Percentiles rank a stretch among this genome's conserved stretches.
Conservation (phyloP, 1,140 invertebrate species). For the Ips typographus region DNA sequence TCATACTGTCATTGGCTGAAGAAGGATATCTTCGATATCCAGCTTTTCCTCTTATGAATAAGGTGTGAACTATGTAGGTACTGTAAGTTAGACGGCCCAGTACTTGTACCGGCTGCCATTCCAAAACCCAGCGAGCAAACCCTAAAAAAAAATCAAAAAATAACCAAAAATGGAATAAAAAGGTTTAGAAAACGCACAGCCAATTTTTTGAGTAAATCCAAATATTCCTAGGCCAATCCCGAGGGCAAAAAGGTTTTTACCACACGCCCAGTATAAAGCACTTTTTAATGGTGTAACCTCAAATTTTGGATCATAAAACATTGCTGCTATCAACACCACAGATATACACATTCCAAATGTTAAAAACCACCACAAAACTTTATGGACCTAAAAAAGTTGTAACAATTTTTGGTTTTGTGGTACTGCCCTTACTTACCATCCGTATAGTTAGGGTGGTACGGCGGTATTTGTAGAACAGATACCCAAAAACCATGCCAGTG, state of each 20-base stretch:
- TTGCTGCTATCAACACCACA: slow-evolving; percentile 38
- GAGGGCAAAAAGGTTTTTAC: slow-evolving; percentile 41
- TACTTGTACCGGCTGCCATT: slow-evolving; percentile 34
- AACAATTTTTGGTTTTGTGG: too few relatives aligned
- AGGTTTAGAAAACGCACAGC: slow-evolving; percentile 37
- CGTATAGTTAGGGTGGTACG: slow-evolving; percentile 18
- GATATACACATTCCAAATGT: slow-evolving; percentile 35
- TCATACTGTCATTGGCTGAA: slow-evolving; percentile 25
- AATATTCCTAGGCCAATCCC: slow-evolving; percentile 39
- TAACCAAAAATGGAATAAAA: slow-evolving; percentile 1
- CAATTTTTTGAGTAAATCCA: slow-evolving; percentile 41
- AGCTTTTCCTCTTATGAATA: slow-evolving; percentile 19
- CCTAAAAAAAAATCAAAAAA: slow-evolving; percentile 29
- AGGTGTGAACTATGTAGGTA: slow-evolving; percentile 39
- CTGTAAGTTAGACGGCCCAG: slow-evolving; percentile 40
- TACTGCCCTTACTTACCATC: slow-evolving; percentile 8
- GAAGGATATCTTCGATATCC: slow-evolving; percentile 31
- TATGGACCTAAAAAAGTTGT: slow-evolving; percentile 35
- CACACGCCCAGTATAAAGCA: slow-evolving; percentile 42
- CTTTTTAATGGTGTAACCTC: slow-evolving; percentile 29
- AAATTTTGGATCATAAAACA: slow-evolving; percentile 37
- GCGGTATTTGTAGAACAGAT: slow-evolving; percentile 34
- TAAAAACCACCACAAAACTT: slow-evolving; percentile 40
- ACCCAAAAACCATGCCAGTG: slow-evolving; percentile 41
- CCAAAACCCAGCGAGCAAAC: slow-evolving; percentile 33